phyloP scores from a whole-genome alignment of 2,888 invertebrate genomes.

The Macrophya alboannulata region DNA sequence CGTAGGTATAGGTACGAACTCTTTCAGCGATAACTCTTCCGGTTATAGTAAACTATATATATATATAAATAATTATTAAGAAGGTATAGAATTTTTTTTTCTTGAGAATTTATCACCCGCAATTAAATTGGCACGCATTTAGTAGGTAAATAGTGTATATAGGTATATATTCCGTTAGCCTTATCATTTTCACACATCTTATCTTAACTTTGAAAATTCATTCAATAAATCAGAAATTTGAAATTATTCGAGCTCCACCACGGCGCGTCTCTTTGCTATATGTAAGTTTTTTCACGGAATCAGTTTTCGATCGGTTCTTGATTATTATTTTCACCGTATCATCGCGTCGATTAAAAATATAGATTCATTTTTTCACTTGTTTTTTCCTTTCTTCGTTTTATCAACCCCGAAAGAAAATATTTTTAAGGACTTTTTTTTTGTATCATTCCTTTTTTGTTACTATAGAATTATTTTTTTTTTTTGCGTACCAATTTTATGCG shows the following conservation, averaged over 20 bases:
- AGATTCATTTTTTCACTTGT: neutral
- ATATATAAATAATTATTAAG: neutral
- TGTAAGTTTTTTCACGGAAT: neutral
- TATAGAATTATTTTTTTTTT: conserved; percentile 33
- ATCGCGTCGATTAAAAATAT: neutral
- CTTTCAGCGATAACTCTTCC: conserved; percentile 30
- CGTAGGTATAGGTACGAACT: conserved; percentile 14
- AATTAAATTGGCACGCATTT: neutral
- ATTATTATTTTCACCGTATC: neutral
- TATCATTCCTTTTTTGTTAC: neutral
- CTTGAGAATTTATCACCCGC: conserved; percentile 43
- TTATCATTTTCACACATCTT: neutral
- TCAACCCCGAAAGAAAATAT: neutral
- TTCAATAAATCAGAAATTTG: neutral
- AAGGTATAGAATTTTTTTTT: neutral
- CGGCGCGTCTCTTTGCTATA: neutral
- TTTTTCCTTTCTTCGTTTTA: neutral
- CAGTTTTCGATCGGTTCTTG: neutral
- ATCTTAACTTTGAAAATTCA: neutral
- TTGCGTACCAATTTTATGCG: neutral
- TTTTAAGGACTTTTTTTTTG: neutral
- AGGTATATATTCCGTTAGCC: neutral
- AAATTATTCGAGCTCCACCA: neutral
- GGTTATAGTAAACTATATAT: neutral
- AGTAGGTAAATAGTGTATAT: neutral